These are phyloP conservation scores for Stenolophus ochropezus DNA, from an alignment of 2,888 invertebrate species.

Conservation along the genomic window DNA sequence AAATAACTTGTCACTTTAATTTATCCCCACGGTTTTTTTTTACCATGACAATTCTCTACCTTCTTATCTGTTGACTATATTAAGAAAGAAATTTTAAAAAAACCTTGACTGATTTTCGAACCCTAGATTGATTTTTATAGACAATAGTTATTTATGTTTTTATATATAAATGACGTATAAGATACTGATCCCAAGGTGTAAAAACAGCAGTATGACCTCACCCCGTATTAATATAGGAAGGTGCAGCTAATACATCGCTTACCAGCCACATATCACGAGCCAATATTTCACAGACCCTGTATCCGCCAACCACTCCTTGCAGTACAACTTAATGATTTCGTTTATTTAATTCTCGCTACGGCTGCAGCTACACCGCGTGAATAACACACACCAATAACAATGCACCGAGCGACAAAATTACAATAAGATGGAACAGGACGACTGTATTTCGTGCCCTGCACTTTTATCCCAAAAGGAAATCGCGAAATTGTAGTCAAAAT, in stretches of 20 bases:
- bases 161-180: too few species aligned
- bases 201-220: not conserved
- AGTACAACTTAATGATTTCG: not conserved
- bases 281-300: conserved; percentile 1
- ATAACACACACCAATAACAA: not conserved
- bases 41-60: too few species aligned
- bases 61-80: too few species aligned
- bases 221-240: not conserved
- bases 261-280: conserved; percentile 7
- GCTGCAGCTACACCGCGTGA: not conserved
- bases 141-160: too few species aligned
- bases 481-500: not conserved
- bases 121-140: too few species aligned
- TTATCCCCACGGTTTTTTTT: too few species aligned
- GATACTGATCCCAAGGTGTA: too few species aligned
- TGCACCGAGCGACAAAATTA: not conserved
- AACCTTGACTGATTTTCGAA: too few species aligned
- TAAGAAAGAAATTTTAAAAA: too few species aligned
- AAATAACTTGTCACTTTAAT: too few species aligned
- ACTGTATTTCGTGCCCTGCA: not conserved
- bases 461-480: not conserved
- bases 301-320: not conserved
- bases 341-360: not conserved
- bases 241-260: conserved; percentile 16
- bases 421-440: not conserved